Conservation (phyloP, 2,888 invertebrate genomes). For the Cactoblastis cactorum region DNA sequence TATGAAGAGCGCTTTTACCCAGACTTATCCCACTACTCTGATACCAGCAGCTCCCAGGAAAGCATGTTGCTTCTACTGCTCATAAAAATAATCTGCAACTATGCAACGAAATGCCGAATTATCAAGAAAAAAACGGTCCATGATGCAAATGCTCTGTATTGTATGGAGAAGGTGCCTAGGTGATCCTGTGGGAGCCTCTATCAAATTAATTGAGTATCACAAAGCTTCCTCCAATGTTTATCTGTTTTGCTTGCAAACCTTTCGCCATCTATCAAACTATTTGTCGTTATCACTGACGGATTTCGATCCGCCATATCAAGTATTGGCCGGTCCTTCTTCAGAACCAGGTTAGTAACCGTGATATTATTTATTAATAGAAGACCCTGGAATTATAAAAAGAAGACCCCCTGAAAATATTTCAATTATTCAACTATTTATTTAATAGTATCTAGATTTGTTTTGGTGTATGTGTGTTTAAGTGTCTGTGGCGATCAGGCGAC, state of each 20-base stretch:
- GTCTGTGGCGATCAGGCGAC: too few species aligned
- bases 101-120: slow-evolving; percentile 31
- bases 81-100: slow-evolving; percentile 22
- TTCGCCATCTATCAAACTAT: slow-evolving; percentile 38
- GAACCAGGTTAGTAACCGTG: slow-evolving; percentile 1
- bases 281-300: slow-evolving; percentile 31
- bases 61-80: slow-evolving; percentile 58
- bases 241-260: slow-evolving; percentile 47
- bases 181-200: slow-evolving; percentile 37
- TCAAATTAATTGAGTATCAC: slow-evolving; percentile 44
- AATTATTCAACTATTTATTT: too few species aligned
- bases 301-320: neutral
- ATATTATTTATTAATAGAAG: too few species aligned
- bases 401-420: too few species aligned
- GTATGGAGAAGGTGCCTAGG: slow-evolving; percentile 45
- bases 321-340: neutral
- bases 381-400: too few species aligned
- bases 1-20: slow-evolving; percentile 52
- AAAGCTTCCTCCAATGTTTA: slow-evolving; percentile 53
- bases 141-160: slow-evolving; percentile 40
- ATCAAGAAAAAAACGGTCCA: slow-evolving; percentile 29
- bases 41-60: slow-evolving; percentile 61
- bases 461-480: too few species aligned
- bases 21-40: slow-evolving; percentile 60
- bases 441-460: too few species aligned